Percentiles rank a stretch among this genome's conserved stretches.
phyloP scores from a whole-genome alignment of 2,797 vertebrate species.

The Melanotaenia pygmaea region DNA sequence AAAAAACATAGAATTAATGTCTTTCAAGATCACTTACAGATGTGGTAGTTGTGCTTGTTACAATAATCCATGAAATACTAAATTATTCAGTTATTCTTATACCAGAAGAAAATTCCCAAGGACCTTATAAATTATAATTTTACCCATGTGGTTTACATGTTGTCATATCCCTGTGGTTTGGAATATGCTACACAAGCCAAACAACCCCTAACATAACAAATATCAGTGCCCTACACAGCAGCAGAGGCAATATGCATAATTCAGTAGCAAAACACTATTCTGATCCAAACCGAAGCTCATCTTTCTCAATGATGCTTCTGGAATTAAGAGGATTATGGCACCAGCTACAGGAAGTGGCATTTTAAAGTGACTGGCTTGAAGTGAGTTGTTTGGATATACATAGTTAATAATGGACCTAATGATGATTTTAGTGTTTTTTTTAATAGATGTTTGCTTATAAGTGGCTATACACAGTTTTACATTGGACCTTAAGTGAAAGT shows the following conservation, averaged over 20 bases:
- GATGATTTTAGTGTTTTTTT: not conserved
- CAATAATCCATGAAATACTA: not conserved
- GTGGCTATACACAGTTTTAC: not conserved
- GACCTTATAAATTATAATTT: not conserved
- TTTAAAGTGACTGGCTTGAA: no score
- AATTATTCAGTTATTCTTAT: not conserved
- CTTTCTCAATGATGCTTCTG: no score
- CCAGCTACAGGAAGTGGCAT: no score
- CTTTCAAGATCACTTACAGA: not conserved
- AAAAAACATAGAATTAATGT: no score
- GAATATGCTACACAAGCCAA: not conserved
- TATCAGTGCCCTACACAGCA: no score
- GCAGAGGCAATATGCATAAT: no score
- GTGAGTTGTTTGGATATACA: no score
- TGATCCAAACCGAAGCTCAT: no score
- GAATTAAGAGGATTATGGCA: no score
- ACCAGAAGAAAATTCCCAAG: not conserved
- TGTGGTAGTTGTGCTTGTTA: not conserved
- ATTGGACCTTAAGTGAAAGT: not conserved
- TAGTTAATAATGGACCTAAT: not conserved
- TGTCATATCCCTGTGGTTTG: not conserved
- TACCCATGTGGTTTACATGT: not conserved
- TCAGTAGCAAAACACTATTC: not conserved
- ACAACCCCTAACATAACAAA: not conserved
- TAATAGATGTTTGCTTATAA: not conserved